Base-by-base conservation (phyloP, 2,888 invertebrate species). In the Auanema freiburgensis region DNA sequence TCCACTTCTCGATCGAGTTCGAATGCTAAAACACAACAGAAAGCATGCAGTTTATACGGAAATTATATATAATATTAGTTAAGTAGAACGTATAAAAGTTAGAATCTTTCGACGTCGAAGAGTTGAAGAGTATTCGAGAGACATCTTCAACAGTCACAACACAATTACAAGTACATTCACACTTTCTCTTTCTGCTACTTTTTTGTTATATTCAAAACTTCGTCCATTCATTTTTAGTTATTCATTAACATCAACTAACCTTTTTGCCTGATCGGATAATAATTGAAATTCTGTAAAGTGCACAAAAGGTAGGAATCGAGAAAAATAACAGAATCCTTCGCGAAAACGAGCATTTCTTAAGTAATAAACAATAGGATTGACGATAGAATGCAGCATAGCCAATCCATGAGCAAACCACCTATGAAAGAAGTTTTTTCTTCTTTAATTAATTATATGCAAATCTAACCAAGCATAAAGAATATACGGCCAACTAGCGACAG, bases 261-360 rank as follows among this genome's bases (percentile, higher is more conserved):
- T 33, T 33, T 33, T 33, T 33, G 33, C 33, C 33, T 33, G 33
- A 33, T 76, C 77, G 23, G 65, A 64, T 4, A 77, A 63, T 1
- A 73, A 60, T 23, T 70, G 64, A 64, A 78, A 72, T 25, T 75
- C 76, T 46, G 68, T 70, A 63, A 76, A 77, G 23, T 70, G 50
- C 16, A 69, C 57, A n/a, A 66, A 73, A 2, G 74, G 74, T 1
- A 76, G 56, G 21, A 74, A 57, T 44, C 65, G 53, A 2, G 72
- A 70, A 59, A 74, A 74, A 49, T 55, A 74, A 57, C 63, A 65
- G 66, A 95, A 93, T 10, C 95, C 95, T 77, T 92, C 89, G 53
- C 94, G 89, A 86, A 95, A 95, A 85, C 94, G 65, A 10, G 71
- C 68, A 58, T 80, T 83, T 50, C 76, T 71, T 41, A 66, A 59